A percentile compares a stretch with the other conserved stretches of the same genome.
phyloP scores from a whole-genome alignment of 2,113 vertebrate genomes.

The Pomatostomus ruficeps region DNA sequence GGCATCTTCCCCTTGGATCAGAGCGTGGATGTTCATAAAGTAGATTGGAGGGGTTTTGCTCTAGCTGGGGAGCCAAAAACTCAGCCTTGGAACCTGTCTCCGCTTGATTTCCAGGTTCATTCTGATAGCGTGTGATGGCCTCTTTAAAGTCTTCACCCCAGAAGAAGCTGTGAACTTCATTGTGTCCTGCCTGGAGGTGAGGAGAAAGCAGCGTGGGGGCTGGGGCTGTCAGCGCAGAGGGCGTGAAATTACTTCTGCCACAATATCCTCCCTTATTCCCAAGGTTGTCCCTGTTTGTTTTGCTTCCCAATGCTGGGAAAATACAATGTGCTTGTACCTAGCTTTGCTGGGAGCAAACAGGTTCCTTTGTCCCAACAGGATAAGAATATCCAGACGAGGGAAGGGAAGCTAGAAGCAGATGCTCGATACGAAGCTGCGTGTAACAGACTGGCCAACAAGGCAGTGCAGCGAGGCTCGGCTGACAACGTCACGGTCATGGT shows the following conservation, averaged over 20 bases:
- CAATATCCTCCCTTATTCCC: not conserved
- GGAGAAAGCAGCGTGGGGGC: not conserved
- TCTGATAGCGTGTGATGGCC: slow-evolving; percentile 91
- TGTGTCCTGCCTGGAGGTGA: slow-evolving; percentile 83
- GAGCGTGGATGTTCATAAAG: not conserved
- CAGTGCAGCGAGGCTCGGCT: slow-evolving; percentile 87
- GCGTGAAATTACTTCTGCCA: not conserved
- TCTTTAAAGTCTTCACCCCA: slow-evolving; percentile 95
- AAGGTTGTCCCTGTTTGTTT: not conserved
- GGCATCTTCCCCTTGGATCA: not conserved
- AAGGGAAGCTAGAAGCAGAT: slow-evolving; percentile 70
- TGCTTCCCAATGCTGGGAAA: not conserved
- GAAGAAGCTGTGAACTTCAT: slow-evolving; percentile 93
- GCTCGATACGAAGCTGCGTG: slow-evolving; percentile 80
- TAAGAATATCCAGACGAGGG: slow-evolving; percentile 68
- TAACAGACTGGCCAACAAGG: slow-evolving; percentile 87
- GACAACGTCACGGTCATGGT: slow-evolving; percentile 95
- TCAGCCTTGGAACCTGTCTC: not conserved
- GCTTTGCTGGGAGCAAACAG: not conserved
- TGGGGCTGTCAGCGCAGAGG: not conserved
- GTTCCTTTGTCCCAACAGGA: slow-evolving; percentile 65
- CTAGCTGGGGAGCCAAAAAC: not conserved
- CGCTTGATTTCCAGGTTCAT: slow-evolving; percentile 80
- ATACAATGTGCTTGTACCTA: accelerated
- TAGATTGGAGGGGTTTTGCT: not conserved